Evolutionary conservation across 35 echinoderm and acorn worm genomes (phyloP).

Genomic region (Heliocidaris tuberculata): DNA sequence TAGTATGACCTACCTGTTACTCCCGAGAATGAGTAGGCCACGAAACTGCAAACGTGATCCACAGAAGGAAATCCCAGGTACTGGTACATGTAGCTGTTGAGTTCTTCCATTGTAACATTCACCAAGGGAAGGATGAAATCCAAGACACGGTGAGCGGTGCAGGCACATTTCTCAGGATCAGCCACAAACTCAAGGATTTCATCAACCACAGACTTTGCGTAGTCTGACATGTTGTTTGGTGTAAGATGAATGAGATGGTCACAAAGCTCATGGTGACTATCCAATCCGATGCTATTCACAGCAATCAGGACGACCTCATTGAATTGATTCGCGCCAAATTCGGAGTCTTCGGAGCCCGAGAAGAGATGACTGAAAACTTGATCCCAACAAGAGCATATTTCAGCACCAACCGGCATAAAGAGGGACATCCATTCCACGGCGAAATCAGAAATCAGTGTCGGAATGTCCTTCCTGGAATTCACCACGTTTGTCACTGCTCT

Average conservation of each 20-base stretch:
- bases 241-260: not conserved
- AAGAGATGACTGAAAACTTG: not conserved
- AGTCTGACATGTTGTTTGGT: not conserved
- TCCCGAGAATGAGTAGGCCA: not conserved
- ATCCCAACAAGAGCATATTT: constrained; percentile 42
- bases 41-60: not conserved
- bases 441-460: constrained; percentile 16
- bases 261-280: constrained; percentile 6
- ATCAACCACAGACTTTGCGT: not conserved
- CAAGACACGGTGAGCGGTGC: not conserved
- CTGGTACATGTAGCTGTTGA: not conserved
- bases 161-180: constrained; percentile 22
- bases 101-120: not conserved
- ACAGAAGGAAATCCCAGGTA: constrained; percentile 10
- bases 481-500: not conserved
- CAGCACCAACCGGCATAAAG: not conserved
- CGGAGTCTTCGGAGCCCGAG: not conserved
- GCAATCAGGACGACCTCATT: constrained; percentile 22
- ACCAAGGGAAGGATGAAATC: constrained; percentile 34
- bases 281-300: not conserved
- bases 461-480: not conserved
- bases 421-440: not conserved
- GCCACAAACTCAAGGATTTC: not conserved
- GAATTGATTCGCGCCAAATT: not conserved
- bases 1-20: not conserved